A percentile compares a stretch with the other conserved stretches of the same genome.
Evolutionary conservation across 1,140 invertebrate genomes (phyloP).

Genomic region (Sogatella furcifera): DNA sequence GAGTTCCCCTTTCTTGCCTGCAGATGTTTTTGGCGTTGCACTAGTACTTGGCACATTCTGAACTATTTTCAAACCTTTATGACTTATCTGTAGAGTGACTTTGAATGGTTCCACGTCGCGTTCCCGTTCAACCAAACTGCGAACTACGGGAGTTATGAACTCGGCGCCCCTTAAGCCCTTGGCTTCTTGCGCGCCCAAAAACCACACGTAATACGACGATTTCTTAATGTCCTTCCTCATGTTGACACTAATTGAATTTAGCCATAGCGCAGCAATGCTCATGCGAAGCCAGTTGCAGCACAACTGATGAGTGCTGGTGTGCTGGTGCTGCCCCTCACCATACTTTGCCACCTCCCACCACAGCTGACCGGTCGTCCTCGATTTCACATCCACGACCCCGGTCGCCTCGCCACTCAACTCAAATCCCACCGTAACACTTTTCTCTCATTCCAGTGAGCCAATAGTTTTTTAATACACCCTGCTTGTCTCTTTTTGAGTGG

Average conservation of each 20-base stretch:
- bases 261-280: neutral
- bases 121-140: constrained; percentile 71
- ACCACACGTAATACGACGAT: constrained; percentile 96
- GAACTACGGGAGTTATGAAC: constrained; percentile 71
- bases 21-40: constrained; percentile 3
- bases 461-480: too few species aligned
- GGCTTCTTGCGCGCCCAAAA: constrained; percentile 90
- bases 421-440: neutral
- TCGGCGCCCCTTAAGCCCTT: constrained; percentile 73
- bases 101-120: constrained; percentile 82
- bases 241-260: constrained; percentile 25
- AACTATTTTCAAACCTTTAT: constrained; percentile 88
- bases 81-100: constrained; percentile 76
- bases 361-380: constrained; percentile 6
- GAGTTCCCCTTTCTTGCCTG: constrained; percentile 39
- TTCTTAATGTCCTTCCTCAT: constrained; percentile 83
- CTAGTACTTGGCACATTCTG: constrained; percentile 43
- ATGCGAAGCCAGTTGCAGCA: neutral
- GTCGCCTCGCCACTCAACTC: neutral
- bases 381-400: constrained; percentile 10
- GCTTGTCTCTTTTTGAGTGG: too few species aligned
- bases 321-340: neutral
- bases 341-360: neutral
- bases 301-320: neutral
- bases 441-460: neutral